Conservation (phyloP, 2,797 vertebrate species). For the Champsocephalus esox region DNA sequence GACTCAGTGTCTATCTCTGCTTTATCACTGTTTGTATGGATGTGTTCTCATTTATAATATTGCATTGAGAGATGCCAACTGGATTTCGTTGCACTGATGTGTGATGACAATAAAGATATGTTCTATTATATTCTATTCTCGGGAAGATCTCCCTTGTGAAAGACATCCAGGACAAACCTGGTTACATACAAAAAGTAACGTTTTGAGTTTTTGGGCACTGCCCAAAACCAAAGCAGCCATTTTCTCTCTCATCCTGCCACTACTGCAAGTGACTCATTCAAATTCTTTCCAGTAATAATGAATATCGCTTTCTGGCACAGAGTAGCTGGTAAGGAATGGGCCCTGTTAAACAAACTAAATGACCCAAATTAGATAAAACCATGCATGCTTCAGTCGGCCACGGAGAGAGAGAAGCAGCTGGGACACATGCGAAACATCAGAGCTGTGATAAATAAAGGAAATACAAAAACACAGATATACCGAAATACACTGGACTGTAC, state of each 20-base stretch:
- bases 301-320: slow-evolving; percentile 49
- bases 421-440: neutral
- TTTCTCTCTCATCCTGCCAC: slow-evolving; percentile 30
- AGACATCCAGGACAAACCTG: no score
- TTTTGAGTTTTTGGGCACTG: neutral
- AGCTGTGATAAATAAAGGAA: neutral
- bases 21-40: no score
- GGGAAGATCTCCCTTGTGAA: no score
- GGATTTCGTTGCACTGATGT: no score
- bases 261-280: slow-evolving; percentile 51
- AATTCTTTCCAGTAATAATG: slow-evolving; percentile 69
- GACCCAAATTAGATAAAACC: slow-evolving; percentile 18
- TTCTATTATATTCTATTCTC: no score
- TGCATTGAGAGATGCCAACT: no score
- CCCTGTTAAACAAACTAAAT: slow-evolving; percentile 31
- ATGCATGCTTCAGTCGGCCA: neutral
- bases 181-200: neutral
- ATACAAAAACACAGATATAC: neutral
- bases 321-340: slow-evolving; percentile 19
- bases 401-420: neutral
- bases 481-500: neutral
- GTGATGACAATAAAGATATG: no score
- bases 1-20: no score
- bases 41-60: no score
- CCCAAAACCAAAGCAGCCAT: slow-evolving; percentile 8